Percentiles rank a stretch among this genome's conserved stretches.
phyloP scores from a whole-genome alignment of 2,797 vertebrate genomes.

The Xerus rutilus region DNA sequence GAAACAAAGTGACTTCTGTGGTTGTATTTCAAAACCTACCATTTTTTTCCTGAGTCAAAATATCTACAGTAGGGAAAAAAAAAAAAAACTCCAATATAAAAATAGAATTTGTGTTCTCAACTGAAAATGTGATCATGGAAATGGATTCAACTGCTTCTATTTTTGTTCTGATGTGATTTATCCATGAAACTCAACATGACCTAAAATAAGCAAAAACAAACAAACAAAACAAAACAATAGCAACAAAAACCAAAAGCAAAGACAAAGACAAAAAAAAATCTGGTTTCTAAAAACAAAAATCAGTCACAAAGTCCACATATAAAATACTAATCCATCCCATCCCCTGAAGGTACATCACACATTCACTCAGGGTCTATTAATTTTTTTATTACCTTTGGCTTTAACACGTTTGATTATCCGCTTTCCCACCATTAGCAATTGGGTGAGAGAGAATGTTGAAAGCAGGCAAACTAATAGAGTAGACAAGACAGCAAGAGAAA shows the following conservation, averaged over 20 bases:
- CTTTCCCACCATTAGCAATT: neutral
- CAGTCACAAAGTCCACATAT: neutral
- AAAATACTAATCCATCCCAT: neutral
- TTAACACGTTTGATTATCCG: neutral
- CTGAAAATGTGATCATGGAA: conserved; percentile 26
- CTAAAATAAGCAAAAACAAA: neutral
- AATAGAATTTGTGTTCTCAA: neutral
- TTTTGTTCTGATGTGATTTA: neutral
- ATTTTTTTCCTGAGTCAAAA: neutral
- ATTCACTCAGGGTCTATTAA: neutral
- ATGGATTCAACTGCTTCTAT: neutral
- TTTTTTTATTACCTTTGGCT: neutral
- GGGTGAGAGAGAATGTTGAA: neutral
- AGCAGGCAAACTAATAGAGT: neutral
- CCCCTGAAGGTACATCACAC: neutral
- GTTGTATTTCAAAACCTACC: neutral
- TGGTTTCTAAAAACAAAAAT: neutral
- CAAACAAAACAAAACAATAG: neutral
- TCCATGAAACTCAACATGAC: neutral
- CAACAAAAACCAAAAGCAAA: neutral
- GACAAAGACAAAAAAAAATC: neutral
- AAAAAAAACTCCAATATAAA: neutral
- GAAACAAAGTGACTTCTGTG: neutral
- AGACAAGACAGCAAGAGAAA: neutral
- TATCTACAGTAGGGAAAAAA: neutral